Conservation (phyloP, 1,140 invertebrate species). For the Trialeurodes vaporariorum region DNA sequence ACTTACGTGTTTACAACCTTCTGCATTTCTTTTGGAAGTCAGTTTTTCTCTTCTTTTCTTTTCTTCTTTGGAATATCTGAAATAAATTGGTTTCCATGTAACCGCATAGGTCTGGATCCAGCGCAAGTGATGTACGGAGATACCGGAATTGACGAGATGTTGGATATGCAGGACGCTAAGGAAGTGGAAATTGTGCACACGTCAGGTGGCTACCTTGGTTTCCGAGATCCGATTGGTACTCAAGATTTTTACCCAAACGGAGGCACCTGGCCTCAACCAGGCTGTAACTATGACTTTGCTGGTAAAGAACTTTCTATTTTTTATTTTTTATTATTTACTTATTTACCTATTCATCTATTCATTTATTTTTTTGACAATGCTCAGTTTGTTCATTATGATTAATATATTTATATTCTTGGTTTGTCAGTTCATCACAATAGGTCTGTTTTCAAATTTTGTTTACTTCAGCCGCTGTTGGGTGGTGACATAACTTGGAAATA, state of each 20-base stretch:
- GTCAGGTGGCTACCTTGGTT: conserved; percentile 44
- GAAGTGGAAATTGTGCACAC: conserved; percentile 50
- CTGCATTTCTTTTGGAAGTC: no score
- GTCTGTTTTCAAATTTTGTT: no score
- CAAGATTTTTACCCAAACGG: conserved; percentile 53
- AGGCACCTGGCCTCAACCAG: conserved; percentile 45
- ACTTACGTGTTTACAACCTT: no score
- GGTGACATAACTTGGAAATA: no score
- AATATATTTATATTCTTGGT: no score
- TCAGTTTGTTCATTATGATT: no score
- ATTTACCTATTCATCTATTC: not conserved
- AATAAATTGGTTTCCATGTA: no score
- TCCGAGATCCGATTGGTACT: conserved; percentile 39
- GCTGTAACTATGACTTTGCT: conserved; percentile 29
- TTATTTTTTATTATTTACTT: not conserved
- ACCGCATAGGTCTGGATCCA: conserved; percentile 30
- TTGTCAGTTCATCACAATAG: no score
- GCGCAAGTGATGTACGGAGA: conserved; percentile 29
- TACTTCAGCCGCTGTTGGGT: no score
- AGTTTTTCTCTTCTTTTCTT: no score
- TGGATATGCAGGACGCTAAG: conserved; percentile 34
- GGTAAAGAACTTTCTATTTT: conserved; percentile 4
- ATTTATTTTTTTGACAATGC: no score
- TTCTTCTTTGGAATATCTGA: no score
- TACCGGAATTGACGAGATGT: conserved; percentile 20